Percentiles rank a stretch among this genome's conserved stretches.
These are phyloP conservation scores for Orientallactaga sibirica DNA, from an alignment of 2,797 vertebrate genomes.

Conservation along the genomic window DNA sequence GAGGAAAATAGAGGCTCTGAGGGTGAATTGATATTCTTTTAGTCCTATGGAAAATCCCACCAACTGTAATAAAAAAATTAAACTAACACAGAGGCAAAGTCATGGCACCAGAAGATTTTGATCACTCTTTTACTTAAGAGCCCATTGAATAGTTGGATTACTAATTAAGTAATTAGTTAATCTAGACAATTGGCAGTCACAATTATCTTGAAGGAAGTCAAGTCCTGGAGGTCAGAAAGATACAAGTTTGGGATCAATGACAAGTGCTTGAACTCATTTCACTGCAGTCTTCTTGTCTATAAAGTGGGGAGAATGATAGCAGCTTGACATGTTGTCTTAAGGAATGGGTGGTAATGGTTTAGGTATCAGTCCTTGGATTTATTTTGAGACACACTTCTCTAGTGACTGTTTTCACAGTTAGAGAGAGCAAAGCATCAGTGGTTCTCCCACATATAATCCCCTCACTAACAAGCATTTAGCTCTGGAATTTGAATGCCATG, in stretches of 20 bases:
- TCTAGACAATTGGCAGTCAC: background rate
- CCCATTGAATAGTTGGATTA: background rate
- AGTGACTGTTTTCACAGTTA: slow-evolving; percentile 10
- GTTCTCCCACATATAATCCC: background rate
- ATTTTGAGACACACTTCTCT: slow-evolving; percentile 18
- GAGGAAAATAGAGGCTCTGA: slow-evolving; percentile 28
- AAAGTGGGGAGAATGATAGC: background rate
- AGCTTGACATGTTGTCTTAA: background rate
- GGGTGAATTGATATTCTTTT: background rate
- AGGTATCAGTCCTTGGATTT: background rate
- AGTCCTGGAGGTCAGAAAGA: background rate
- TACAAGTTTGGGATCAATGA: slow-evolving; percentile 8
- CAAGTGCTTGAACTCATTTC: background rate
- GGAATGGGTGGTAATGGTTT: background rate
- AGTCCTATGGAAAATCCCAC: slow-evolving; percentile 7
- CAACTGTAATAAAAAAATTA: background rate
- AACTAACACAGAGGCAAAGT: background rate
- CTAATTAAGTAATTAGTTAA: slow-evolving; percentile 27
- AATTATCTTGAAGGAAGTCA: slow-evolving; percentile 41
- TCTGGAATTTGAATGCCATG: slow-evolving; percentile 1
- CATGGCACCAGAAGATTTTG: background rate
- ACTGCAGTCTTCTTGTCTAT: background rate
- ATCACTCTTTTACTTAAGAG: background rate
- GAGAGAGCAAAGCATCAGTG: background rate
- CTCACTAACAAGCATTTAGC: background rate